Conservation (phyloP, 2,113 vertebrate genomes). For the Centrocercus urophasianus region DNA sequence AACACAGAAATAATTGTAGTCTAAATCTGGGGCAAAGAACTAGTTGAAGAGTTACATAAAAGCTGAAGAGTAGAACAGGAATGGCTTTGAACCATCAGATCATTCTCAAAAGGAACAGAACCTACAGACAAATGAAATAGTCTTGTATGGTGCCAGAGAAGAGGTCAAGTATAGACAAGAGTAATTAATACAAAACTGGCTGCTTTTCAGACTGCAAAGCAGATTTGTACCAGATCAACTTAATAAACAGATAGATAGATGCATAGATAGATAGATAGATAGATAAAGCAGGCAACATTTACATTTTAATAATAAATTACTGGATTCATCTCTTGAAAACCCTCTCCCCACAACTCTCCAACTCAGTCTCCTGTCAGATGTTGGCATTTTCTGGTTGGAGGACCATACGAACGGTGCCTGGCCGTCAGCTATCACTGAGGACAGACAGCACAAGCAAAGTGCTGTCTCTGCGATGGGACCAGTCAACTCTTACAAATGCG, state of each 20-base stretch:
- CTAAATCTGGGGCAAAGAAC: background rate
- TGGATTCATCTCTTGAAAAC: background rate
- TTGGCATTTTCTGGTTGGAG: background rate
- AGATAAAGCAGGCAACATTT: background rate
- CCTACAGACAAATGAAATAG: background rate
- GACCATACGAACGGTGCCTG: background rate
- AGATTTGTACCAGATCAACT: background rate
- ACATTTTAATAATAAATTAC: background rate
- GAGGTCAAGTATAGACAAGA: background rate
- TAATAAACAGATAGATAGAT: no score
- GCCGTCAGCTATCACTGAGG: background rate
- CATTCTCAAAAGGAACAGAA: background rate
- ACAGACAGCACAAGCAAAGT: background rate
- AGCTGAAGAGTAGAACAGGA: background rate
- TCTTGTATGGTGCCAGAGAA: background rate
- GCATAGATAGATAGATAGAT: no score
- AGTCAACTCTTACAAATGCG: background rate
- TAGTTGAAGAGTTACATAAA: background rate
- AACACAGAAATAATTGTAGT: background rate
- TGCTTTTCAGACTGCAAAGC: background rate
- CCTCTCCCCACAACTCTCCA: background rate
- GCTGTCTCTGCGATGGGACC: background rate
- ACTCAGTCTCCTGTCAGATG: background rate
- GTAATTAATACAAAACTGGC: background rate
- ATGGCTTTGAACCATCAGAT: background rate